phyloP scores from a whole-genome alignment of 2,888 invertebrate species.

The Eueremaeus valkanovi region DNA sequence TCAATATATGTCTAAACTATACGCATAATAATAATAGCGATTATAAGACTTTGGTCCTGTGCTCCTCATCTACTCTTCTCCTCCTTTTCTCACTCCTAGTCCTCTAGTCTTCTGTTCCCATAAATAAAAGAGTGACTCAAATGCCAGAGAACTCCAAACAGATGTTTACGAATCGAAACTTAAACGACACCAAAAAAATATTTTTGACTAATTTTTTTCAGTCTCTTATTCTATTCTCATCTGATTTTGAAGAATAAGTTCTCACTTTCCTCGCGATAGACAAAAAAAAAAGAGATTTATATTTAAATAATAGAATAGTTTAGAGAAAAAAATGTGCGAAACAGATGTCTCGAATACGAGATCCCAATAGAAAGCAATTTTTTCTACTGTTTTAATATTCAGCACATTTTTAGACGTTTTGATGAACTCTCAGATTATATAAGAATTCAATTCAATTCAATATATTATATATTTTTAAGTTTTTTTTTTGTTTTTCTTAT shows the following conservation, averaged over 20 bases:
- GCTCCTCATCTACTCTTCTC: neutral
- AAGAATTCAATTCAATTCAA: neutral
- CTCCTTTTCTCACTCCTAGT: conserved; percentile 5
- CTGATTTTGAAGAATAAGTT: neutral
- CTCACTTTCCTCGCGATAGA: neutral
- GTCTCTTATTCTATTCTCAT: neutral
- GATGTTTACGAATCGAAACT: conserved; percentile 11
- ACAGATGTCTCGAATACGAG: conserved; percentile 2
- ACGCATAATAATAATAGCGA: neutral
- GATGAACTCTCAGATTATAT: neutral
- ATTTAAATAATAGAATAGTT: neutral
- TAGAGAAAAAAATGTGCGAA: neutral
- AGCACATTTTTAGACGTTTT: neutral
- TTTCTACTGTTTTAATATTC: neutral
- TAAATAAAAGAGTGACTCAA: neutral
- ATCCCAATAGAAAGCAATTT: neutral
- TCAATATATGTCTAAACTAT: neutral
- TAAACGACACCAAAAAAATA: neutral
- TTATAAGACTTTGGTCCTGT: neutral
- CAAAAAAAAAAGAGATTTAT: neutral
- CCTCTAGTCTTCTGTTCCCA: too few species aligned
- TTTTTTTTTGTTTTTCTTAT: conserved; percentile 39
- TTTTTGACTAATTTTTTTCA: conserved; percentile 20
- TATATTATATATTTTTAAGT: neutral
- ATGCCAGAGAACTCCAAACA: neutral